Base-by-base conservation (phyloP, 1,140 invertebrate species). In the Drosophila subpulchrella region DNA sequence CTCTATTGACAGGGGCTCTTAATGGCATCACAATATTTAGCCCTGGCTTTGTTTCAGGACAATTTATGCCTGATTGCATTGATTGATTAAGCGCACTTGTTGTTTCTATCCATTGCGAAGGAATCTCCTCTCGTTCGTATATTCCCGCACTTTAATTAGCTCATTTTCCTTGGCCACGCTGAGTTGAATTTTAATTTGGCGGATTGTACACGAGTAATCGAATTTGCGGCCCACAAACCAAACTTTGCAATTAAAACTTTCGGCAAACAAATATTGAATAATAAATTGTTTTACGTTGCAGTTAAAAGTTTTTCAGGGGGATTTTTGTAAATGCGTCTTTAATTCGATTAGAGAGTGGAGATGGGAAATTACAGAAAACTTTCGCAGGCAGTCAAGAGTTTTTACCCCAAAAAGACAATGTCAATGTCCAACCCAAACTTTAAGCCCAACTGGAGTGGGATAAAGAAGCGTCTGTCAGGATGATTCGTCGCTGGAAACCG, bases 51-150 rank as follows among this genome's bases (percentile, higher is more conserved):
- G 84, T 89, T 84, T 81, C 75, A 89, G 81, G 84, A 89, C 84
- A 89, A 89, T 89, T 89, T 84, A 84, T 89, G 84, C 77, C 77
- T 89, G 84, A 89, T 89, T 89, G 84, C 84, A 81, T 80, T 89
- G 84, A 89, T 89, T 89, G 84, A 89, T 89, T 89, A 84, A 67
- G 72, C 79, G 65, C 84, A 80, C 79, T 88, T 77, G 83, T 82
- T 82, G 63, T 78, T 36, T 34, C 7, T 10, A 34, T 34, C 8
- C 30, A 47, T 15, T n/a, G 20, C 44, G 12, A 34, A 10, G 24
- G 71, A 59, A 56, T n/a, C 57, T 76, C 39, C 20, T 55, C 65
- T 57, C 65, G 36, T 38, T 80, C n/a, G 32, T 30, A 42, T 61
- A 36, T 38, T 56, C 56, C 51, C 24, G 39, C 47, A 71, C 75